Evolutionary conservation across 2,797 vertebrate genomes (phyloP).

Genomic region (Mormyrops boulengeri): DNA sequence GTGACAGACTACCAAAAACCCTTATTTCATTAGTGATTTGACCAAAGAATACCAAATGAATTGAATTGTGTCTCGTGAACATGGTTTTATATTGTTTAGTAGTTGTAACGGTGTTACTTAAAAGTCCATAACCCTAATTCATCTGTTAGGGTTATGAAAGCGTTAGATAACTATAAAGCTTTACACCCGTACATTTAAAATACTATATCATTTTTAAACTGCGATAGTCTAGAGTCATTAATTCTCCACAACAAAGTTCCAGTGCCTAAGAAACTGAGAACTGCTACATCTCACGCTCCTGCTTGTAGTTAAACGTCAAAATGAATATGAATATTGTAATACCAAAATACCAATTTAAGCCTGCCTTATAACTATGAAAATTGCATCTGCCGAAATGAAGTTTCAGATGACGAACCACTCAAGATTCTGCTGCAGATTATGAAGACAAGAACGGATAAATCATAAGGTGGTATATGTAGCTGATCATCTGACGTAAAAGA

Average conservation of each 20-base stretch:
- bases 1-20: background rate
- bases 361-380: background rate
- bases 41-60: background rate
- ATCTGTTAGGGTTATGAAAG: background rate
- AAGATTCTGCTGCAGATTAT: background rate
- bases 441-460: background rate
- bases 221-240: background rate
- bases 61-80: background rate
- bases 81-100: background rate
- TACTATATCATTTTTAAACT: background rate
- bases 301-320: background rate
- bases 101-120: background rate
- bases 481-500: background rate
- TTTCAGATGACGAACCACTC: background rate
- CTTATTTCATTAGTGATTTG: background rate
- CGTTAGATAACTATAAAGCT: background rate
- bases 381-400: background rate
- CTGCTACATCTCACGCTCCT: background rate
- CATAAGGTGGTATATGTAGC: background rate
- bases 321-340: background rate
- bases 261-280: background rate
- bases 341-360: background rate
- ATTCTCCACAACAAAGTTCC: background rate
- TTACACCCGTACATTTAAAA: background rate
- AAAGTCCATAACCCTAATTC: background rate